phyloP scores from a whole-genome alignment of 2,113 vertebrate species.

The Uropsilus gracilis region DNA sequence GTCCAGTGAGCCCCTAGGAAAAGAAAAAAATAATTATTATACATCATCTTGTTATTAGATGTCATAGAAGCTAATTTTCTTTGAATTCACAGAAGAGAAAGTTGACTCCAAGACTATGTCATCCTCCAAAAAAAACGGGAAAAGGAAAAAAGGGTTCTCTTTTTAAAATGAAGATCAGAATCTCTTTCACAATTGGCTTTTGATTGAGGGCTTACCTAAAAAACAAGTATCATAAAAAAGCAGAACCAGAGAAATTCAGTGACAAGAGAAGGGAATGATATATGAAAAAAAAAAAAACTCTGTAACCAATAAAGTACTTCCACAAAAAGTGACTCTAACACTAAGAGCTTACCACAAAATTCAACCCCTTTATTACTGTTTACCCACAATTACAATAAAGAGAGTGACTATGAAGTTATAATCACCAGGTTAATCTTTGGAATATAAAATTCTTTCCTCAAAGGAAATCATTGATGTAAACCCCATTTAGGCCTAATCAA shows the following conservation, averaged over 20 bases:
- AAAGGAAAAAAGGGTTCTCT: no score
- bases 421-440: background rate
- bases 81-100: background rate
- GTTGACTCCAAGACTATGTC: background rate
- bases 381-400: background rate
- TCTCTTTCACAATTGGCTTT: background rate
- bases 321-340: background rate
- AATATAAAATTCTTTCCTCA: constrained; percentile 13
- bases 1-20: constrained; percentile 86
- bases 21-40: constrained; percentile 12
- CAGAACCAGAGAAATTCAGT: background rate
- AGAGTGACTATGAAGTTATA: background rate
- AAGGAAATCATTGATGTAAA: background rate
- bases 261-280: background rate
- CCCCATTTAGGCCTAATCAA: background rate
- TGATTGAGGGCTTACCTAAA: background rate
- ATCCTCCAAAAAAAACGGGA: background rate
- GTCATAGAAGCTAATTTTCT: background rate
- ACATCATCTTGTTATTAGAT: background rate
- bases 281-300: background rate
- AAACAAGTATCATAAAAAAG: background rate
- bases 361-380: background rate
- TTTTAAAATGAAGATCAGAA: background rate
- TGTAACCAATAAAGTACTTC: background rate
- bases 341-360: background rate